Conservation (phyloP, 2,888 invertebrate species). For the Hybos culiciformis region DNA sequence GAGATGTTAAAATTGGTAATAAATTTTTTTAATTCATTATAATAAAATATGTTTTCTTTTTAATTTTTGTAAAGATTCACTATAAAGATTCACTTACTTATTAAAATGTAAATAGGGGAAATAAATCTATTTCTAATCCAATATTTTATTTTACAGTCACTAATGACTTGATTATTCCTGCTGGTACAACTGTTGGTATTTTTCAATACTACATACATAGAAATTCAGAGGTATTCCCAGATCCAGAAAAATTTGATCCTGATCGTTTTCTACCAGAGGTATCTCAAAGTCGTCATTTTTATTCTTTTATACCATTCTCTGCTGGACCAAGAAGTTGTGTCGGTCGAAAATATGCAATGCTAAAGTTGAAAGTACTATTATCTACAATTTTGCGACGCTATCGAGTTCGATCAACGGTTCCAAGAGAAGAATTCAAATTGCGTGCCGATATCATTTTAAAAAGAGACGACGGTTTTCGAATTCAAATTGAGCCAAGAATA, state of each 20-base stretch:
- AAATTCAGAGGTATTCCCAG: constrained; percentile 48
- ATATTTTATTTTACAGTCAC: too few species aligned
- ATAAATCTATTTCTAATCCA: too few species aligned
- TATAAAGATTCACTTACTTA: too few species aligned
- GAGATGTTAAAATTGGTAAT: constrained; percentile 52
- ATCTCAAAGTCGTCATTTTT: constrained; percentile 60
- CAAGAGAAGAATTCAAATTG: constrained; percentile 51
- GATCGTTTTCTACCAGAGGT: constrained; percentile 69
- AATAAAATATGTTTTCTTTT: too few species aligned
- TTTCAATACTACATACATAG: constrained; percentile 55
- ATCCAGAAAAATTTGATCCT: constrained; percentile 59
- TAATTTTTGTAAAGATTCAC: too few species aligned
- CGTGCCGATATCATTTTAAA: constrained; percentile 63
- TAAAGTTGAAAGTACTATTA: constrained; percentile 59
- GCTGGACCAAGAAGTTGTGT: constrained; percentile 69
- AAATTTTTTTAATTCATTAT: too few species aligned
- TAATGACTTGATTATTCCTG: constrained; percentile 49
- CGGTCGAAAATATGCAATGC: constrained; percentile 66
- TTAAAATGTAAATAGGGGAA: too few species aligned
- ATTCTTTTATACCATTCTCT: constrained; percentile 67
- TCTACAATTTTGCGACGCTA: constrained; percentile 58
- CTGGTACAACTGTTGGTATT: constrained; percentile 54
- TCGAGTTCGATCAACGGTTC: constrained; percentile 46
- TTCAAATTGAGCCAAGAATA: constrained; percentile 55
- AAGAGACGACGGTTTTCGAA: constrained; percentile 55